Evolutionary conservation across 2,888 invertebrate species (phyloP).

Genomic region (Mechanitis messenoides): DNA sequence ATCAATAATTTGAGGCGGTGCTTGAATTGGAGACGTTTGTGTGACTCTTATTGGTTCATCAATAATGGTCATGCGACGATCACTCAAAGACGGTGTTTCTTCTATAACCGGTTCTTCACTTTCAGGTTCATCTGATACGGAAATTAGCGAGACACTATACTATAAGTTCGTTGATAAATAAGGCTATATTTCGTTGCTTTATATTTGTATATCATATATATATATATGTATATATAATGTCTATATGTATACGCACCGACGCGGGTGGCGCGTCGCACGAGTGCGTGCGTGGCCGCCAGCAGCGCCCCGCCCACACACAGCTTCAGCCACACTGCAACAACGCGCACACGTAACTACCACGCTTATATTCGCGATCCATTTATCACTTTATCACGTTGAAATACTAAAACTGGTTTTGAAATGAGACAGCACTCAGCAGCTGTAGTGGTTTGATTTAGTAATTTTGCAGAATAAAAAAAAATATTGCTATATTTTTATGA

Average conservation of each 20-base stretch:
- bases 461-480: too few species aligned
- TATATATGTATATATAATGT: constrained; percentile 3
- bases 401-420: too few species aligned
- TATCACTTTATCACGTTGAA: background rate
- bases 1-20: constrained; percentile 16
- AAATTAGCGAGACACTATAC: constrained; percentile 29
- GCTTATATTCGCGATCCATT: constrained; percentile 11
- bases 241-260: constrained; percentile 79
- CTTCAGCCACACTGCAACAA: constrained; percentile 92
- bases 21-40: constrained; percentile 26
- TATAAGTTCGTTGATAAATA: too few species aligned
- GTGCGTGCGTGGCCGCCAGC: constrained; percentile 89
- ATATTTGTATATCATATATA: constrained; percentile 10
- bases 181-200: constrained; percentile 9
- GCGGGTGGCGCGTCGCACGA: constrained; percentile 82
- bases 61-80: constrained; percentile 66
- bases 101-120: constrained; percentile 48
- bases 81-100: constrained; percentile 50
- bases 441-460: too few species aligned
- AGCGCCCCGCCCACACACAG: constrained; percentile 90
- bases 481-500: too few species aligned
- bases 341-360: constrained; percentile 39
- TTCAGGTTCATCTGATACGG: constrained; percentile 51
- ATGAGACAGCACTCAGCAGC: too few species aligned
- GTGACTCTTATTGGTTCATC: constrained; percentile 48